Percentiles rank a stretch among this genome's conserved stretches.
phyloP scores from a whole-genome alignment of 2,113 vertebrate genomes.

The Isichthys henryi region DNA sequence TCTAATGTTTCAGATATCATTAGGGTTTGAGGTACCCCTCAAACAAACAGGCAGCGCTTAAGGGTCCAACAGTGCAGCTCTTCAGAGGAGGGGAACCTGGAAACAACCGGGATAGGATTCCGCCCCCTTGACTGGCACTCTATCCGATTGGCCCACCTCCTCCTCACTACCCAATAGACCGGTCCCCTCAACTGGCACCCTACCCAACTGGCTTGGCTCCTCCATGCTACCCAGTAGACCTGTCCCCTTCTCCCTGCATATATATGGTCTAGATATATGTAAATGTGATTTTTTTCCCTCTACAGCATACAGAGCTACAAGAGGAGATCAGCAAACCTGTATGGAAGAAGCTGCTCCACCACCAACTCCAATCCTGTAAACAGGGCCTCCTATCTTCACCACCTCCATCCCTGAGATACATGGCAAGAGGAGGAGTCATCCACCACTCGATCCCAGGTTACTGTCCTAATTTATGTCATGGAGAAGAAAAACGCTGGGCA shows the following conservation, averaged over 20 bases:
- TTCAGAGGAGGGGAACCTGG: not conserved
- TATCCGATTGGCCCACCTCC: not conserved
- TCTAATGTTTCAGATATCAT: not conserved
- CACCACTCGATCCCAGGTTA: not conserved
- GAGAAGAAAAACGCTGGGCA: not conserved
- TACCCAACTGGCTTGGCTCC: not conserved
- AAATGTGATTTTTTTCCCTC: not conserved
- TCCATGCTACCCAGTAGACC: not conserved
- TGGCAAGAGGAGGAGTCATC: not conserved
- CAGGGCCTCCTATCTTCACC: slow-evolving; percentile 84
- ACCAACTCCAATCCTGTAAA: slow-evolving; percentile 85
- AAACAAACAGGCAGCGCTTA: not conserved
- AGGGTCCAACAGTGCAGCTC: not conserved
- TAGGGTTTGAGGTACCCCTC: not conserved
- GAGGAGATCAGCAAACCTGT: slow-evolving; percentile 50
- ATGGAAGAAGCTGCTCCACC: slow-evolving; percentile 86
- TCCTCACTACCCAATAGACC: not conserved
- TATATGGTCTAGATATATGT: not conserved
- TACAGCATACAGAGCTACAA: not conserved
- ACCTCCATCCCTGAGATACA: slow-evolving; percentile 74
- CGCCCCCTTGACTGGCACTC: not conserved
- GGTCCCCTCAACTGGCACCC: not conserved
- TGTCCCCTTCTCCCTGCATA: not conserved
- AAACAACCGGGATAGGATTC: not conserved
- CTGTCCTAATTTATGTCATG: not conserved